These are phyloP conservation scores for Petroica traversi DNA, from an alignment of 2,113 vertebrate genomes.

Conservation along the genomic window DNA sequence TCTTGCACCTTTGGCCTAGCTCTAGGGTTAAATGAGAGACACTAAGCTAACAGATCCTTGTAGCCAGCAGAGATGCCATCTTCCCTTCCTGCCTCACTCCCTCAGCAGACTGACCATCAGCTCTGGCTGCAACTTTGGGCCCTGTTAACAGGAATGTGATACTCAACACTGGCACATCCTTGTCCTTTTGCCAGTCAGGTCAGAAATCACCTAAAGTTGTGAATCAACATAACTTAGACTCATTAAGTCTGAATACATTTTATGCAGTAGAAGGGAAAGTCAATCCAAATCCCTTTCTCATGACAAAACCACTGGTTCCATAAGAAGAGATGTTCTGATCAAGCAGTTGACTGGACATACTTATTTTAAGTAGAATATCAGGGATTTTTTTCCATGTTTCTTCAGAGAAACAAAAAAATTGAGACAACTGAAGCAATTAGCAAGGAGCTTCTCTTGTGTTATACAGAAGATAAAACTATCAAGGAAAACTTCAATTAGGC, in stretches of 20 bases:
- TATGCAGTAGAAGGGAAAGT: neutral
- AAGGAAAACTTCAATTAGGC: neutral
- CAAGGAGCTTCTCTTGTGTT: neutral
- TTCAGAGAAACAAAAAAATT: neutral
- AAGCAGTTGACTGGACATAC: neutral
- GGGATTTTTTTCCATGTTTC: neutral
- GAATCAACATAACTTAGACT: neutral
- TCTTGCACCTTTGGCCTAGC: neutral
- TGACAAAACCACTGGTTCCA: neutral
- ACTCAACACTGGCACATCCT: neutral
- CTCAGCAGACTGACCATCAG: neutral
- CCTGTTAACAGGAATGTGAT: neutral
- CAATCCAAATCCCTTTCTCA: neutral
- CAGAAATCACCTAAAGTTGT: neutral
- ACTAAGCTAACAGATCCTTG: neutral
- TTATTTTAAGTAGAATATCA: neutral
- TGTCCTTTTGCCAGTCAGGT: neutral
- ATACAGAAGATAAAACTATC: neutral
- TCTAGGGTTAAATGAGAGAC: neutral
- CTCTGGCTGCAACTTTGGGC: neutral
- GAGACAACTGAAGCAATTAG: neutral
- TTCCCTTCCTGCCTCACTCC: neutral
- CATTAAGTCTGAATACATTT: neutral
- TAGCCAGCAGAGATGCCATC: neutral
- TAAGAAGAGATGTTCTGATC: neutral